Percentiles rank a stretch among this genome's conserved stretches.
These are phyloP conservation scores for Limosa lapponica DNA, from an alignment of 2,797 vertebrate species.

Conservation along the genomic window DNA sequence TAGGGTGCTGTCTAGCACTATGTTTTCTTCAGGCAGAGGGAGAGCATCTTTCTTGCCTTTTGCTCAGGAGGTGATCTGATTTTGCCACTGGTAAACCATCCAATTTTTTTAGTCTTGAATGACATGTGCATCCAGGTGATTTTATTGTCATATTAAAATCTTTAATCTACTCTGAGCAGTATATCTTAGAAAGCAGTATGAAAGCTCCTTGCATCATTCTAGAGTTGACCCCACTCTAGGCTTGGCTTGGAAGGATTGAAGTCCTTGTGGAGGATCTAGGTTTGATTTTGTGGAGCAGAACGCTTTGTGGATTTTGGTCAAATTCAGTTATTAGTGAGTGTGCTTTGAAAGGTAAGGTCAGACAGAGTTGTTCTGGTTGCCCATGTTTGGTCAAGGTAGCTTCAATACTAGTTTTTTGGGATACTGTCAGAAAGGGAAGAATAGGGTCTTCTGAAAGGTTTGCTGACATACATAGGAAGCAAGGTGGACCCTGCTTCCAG, in stretches of 20 bases:
- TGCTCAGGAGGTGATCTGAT: not conserved
- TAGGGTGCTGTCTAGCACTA: rapidly evolving
- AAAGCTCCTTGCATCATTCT: rapidly evolving
- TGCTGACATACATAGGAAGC: rapidly evolving
- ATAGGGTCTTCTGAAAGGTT: not conserved
- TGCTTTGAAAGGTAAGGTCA: not conserved
- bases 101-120: not conserved
- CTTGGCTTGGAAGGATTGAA: not conserved
- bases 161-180: not conserved
- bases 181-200: not conserved
- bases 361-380: not conserved
- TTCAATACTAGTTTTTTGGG: not conserved
- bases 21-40: not conserved
- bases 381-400: not conserved
- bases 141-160: not conserved
- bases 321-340: not conserved
- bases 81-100: not conserved
- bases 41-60: not conserved
- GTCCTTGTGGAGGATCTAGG: not conserved
- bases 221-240: not conserved
- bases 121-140: not conserved
- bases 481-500: not conserved
- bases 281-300: not conserved
- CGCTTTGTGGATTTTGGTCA: not conserved
- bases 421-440: not conserved